Evolutionary conservation across 2,797 vertebrate genomes (phyloP).

Genomic region (Setipinna tenuifilis): DNA sequence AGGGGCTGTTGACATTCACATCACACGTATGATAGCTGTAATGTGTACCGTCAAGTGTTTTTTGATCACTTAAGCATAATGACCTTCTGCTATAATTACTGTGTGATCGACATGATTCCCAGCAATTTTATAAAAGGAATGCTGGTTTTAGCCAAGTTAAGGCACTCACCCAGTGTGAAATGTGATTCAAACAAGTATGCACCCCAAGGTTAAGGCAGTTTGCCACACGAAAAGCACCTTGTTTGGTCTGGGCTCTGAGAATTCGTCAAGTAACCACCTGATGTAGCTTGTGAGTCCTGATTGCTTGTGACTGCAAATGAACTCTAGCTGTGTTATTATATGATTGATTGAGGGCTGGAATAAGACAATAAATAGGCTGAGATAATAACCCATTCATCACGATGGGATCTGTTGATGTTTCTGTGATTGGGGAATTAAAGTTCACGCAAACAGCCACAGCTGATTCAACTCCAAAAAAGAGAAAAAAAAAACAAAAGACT

Average conservation of each 20-base stretch:
- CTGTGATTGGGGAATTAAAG: neutral
- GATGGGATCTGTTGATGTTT: neutral
- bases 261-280: conserved; percentile 37
- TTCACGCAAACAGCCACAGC: neutral
- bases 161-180: conserved; percentile 53
- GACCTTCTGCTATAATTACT: neutral
- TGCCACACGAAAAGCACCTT: conserved; percentile 58
- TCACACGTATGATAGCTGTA: neutral
- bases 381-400: neutral
- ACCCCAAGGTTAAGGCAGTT: conserved; percentile 47
- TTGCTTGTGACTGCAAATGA: conserved; percentile 22
- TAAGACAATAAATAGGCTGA: neutral
- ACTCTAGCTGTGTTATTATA: conserved; percentile 9
- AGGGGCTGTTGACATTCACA: neutral
- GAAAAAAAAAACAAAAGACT: neutral
- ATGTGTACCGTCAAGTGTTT: neutral
- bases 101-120: neutral
- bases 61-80: neutral
- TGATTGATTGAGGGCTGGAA: conserved; percentile 14
- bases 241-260: conserved; percentile 35
- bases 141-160: conserved; percentile 58
- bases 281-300: conserved; percentile 43
- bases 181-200: conserved; percentile 48
- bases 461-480: neutral
- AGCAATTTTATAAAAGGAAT: conserved; percentile 27